Percentiles rank a stretch among this genome's conserved stretches.
These are phyloP conservation scores for Patella depressa DNA, from an alignment of 2,888 invertebrate genomes.

Conservation along the genomic window DNA sequence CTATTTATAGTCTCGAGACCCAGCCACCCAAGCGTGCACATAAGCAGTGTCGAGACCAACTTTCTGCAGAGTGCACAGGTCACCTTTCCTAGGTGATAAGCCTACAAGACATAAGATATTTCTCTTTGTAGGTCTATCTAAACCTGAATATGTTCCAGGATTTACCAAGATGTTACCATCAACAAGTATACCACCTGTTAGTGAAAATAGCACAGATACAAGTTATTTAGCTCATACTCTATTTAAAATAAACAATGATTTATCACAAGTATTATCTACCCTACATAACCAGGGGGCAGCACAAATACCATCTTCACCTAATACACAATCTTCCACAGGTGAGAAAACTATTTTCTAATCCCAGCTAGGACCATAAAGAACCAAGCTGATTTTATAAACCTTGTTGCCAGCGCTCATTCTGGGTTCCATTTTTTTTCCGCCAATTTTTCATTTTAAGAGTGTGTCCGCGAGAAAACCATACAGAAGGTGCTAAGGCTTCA, in stretches of 20 bases:
- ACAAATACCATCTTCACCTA: constrained; percentile 16
- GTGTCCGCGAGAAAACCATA: too few relatives aligned
- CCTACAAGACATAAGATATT: too few relatives aligned
- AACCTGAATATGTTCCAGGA: constrained; percentile 14
- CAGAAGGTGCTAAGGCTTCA: too few relatives aligned
- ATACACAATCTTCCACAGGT: constrained; percentile 33
- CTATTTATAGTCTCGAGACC: too few relatives aligned
- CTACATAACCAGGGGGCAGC: constrained; percentile 16
- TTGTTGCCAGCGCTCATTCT: too few relatives aligned
- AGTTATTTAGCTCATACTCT: constrained; percentile 50
- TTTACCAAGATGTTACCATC: background rate
- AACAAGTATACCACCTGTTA: constrained; percentile 1
- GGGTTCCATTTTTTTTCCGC: too few relatives aligned
- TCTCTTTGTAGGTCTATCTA: constrained; percentile 22
- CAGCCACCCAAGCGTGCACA: too few relatives aligned
- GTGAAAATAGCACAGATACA: constrained; percentile 24
- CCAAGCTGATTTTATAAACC: too few relatives aligned
- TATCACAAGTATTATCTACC: constrained; percentile 54
- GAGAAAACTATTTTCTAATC: background rate
- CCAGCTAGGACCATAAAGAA: background rate
- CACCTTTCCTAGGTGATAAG: too few relatives aligned
- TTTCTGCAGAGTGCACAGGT: too few relatives aligned
- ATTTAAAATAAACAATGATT: constrained; percentile 60
- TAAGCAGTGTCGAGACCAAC: too few relatives aligned
- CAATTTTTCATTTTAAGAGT: too few relatives aligned